Evolutionary conservation across 1,140 invertebrate genomes (phyloP).

Genomic region (Magallana ariakensis): DNA sequence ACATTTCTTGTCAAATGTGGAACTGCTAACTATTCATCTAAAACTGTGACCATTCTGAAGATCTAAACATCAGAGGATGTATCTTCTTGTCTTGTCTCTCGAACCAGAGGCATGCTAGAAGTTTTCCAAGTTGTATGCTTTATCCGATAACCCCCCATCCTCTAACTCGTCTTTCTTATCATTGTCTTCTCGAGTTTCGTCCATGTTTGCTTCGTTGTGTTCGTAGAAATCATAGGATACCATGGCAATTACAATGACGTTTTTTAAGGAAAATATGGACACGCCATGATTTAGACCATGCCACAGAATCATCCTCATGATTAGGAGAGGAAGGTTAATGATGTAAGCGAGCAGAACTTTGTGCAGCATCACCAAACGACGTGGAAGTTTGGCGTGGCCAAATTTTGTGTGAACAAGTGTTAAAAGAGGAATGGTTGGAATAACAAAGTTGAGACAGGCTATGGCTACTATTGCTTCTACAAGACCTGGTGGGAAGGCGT

Average conservation of each 20-base stretch:
- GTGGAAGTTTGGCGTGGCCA: constrained; percentile 65
- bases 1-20: no score
- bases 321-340: constrained; percentile 83
- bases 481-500: constrained; percentile 76
- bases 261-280: constrained; percentile 83
- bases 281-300: constrained; percentile 79
- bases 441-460: constrained; percentile 82
- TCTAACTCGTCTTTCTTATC: background rate
- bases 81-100: no score
- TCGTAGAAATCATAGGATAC: constrained; percentile 66
- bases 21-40: no score
- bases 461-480: constrained; percentile 81
- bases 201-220: constrained; percentile 46
- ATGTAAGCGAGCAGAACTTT: constrained; percentile 79
- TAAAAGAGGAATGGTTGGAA: constrained; percentile 82
- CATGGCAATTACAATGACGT: constrained; percentile 80
- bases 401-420: constrained; percentile 80
- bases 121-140: background rate
- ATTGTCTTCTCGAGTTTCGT: background rate
- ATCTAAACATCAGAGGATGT: no score
- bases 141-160: background rate
- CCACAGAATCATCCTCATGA: constrained; percentile 82
- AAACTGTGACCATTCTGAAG: no score
- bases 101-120: no score
- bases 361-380: constrained; percentile 77